phyloP scores from a whole-genome alignment of 2,888 invertebrate species.

The Synanthedon andrenaeformis region DNA sequence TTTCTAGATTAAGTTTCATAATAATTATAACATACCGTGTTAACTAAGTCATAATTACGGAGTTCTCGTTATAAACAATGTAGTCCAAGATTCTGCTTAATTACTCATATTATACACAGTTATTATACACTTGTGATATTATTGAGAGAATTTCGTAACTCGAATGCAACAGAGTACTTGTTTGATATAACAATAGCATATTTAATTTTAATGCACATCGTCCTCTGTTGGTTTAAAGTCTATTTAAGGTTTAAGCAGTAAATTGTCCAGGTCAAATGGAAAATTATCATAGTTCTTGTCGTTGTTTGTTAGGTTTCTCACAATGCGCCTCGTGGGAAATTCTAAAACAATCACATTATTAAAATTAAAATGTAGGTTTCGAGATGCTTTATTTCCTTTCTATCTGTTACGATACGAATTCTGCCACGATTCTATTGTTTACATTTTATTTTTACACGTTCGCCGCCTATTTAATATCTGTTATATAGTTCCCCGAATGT shows the following conservation, averaged over 20 bases:
- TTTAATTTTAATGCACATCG: too few species aligned
- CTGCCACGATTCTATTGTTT: too few species aligned
- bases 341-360: neutral
- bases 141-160: neutral
- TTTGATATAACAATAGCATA: neutral
- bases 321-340: constrained; percentile 6
- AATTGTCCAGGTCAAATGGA: constrained; percentile 10
- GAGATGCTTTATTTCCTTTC: constrained; percentile 1
- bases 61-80: neutral
- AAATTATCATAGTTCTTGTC: constrained; percentile 7
- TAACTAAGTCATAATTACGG: too few species aligned
- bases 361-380: neutral
- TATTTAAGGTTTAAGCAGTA: constrained; percentile 2
- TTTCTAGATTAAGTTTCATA: neutral
- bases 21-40: neutral
- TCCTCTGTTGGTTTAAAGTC: constrained; percentile 3
- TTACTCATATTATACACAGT: neutral
- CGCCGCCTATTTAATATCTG: neutral
- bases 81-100: neutral
- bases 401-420: neutral
- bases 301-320: constrained; percentile 5
- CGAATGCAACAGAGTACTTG: neutral
- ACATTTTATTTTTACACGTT: neutral
- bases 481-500: neutral
- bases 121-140: neutral